Conservation (phyloP, 2,888 invertebrate species). For the Sphaeridia pumilis region DNA sequence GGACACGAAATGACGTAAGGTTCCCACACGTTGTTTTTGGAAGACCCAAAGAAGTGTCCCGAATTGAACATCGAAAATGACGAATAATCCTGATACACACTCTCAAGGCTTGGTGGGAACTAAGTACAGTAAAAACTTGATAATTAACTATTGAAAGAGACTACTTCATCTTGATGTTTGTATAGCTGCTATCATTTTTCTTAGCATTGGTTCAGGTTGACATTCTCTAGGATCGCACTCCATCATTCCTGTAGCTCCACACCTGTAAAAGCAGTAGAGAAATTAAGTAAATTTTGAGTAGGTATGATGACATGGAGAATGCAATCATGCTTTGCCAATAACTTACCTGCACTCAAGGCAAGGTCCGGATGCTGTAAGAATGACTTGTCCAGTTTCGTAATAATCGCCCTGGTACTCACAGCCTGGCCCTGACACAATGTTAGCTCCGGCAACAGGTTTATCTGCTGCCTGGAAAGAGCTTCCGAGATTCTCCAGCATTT, state of each 20-base stretch:
- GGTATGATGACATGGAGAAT: neutral
- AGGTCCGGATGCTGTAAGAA: constrained; percentile 76
- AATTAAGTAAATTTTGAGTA: neutral
- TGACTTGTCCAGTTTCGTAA: constrained; percentile 73
- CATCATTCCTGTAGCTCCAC: constrained; percentile 86
- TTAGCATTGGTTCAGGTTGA: constrained; percentile 76
- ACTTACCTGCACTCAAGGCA: constrained; percentile 92
- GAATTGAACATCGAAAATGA: too few species aligned
- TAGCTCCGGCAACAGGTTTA: constrained; percentile 42
- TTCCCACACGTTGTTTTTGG: neutral
- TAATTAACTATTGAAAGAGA: constrained; percentile 1
- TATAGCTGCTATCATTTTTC: constrained; percentile 71
- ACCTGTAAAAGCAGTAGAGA: constrained; percentile 46
- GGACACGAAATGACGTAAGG: neutral
- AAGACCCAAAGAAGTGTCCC: too few species aligned
- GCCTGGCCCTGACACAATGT: constrained; percentile 60
- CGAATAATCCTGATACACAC: too few species aligned
- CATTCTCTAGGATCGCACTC: constrained; percentile 84
- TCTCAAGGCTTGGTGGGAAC: constrained; percentile 11
- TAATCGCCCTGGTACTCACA: constrained; percentile 76
- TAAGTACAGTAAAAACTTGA: constrained; percentile 1
- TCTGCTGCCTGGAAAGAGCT: constrained; percentile 12
- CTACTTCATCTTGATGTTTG: constrained; percentile 35
- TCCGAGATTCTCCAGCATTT: constrained; percentile 28
- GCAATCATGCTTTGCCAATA: neutral